A percentile compares a stretch with the other conserved stretches of the same genome.
Evolutionary conservation across 2,888 invertebrate species (phyloP).

Genomic region (Ischnus inquisitorius): DNA sequence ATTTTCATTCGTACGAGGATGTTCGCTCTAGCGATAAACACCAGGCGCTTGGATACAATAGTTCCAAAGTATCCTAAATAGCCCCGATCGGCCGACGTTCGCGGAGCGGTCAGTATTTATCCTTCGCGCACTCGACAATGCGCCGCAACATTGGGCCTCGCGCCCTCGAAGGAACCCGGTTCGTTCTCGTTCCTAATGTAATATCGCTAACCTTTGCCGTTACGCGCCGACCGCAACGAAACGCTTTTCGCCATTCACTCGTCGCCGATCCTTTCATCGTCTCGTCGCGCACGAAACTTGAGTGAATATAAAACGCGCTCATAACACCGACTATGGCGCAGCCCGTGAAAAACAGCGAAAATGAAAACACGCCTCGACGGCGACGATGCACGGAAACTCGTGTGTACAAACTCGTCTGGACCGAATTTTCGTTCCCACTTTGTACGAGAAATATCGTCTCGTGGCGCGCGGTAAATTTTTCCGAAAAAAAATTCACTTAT

Average conservation of each 20-base stretch:
- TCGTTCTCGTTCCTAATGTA: slow-evolving; percentile 21
- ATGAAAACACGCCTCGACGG: neutral
- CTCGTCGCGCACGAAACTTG: slow-evolving; percentile 12
- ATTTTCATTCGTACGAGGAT: slow-evolving; percentile 75
- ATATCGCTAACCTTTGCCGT: slow-evolving; percentile 12
- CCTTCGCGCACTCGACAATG: slow-evolving; percentile 53
- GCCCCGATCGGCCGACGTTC: too few relatives aligned
- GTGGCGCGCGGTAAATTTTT: neutral
- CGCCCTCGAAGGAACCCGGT: slow-evolving; percentile 9
- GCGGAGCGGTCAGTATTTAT: slow-evolving; percentile 17
- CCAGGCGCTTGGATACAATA: slow-evolving; percentile 38
- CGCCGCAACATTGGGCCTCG: slow-evolving; percentile 12
- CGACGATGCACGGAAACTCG: neutral
- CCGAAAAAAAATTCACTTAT: neutral
- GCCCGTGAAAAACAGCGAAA: neutral
- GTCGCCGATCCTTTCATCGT: neutral
- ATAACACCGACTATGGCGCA: neutral
- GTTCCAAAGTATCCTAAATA: slow-evolving; percentile 13
- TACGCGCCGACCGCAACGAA: slow-evolving; percentile 32
- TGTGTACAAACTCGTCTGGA: slow-evolving; percentile 14
- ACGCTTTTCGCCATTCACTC: slow-evolving; percentile 3
- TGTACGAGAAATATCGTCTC: neutral
- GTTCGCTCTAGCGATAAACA: slow-evolving; percentile 75
- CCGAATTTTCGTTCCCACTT: slow-evolving; percentile 1
- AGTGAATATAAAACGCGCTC: slow-evolving; percentile 8